Percentiles rank a stretch among this genome's conserved stretches.
Conservation (phyloP, 2,888 invertebrate genomes). For the Orchesellides sinensis region DNA sequence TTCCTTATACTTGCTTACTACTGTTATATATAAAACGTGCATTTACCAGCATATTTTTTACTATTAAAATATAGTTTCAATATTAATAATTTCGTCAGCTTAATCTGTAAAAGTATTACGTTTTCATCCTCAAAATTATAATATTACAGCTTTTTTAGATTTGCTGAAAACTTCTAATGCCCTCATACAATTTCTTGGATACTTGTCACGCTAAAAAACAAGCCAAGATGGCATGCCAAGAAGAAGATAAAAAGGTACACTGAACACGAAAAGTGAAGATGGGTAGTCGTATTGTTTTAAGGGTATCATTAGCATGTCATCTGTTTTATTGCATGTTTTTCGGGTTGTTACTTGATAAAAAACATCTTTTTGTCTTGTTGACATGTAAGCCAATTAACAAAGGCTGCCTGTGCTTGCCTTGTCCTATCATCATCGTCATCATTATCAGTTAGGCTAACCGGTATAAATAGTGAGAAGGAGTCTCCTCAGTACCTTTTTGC, state of each 20-base stretch:
- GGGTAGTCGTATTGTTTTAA: conserved; percentile 69
- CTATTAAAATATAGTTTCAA: no score
- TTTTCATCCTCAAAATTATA: no score
- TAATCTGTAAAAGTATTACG: no score
- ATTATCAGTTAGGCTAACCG: conserved; percentile 15
- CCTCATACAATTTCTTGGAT: no score
- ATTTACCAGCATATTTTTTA: no score
- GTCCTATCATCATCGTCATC: conserved; percentile 47
- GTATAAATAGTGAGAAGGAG: not conserved
- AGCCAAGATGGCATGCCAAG: no score
- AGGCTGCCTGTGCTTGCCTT: conserved; percentile 57
- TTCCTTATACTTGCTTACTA: no score
- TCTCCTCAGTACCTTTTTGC: not conserved
- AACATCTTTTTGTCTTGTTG: conserved; percentile 70
- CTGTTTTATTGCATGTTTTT: conserved; percentile 72
- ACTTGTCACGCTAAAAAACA: no score
- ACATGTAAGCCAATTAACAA: conserved; percentile 74
- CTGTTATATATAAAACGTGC: no score
- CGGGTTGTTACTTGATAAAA: conserved; percentile 69
- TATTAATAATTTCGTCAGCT: no score
- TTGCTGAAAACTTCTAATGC: no score
- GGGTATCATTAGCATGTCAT: conserved; percentile 74
- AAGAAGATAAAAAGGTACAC: conserved; percentile 21
- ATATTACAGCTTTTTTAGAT: no score
- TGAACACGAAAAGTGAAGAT: conserved; percentile 53